These are phyloP conservation scores for Diachrysia chrysitis DNA, from an alignment of 2,888 invertebrate species.

Conservation along the genomic window DNA sequence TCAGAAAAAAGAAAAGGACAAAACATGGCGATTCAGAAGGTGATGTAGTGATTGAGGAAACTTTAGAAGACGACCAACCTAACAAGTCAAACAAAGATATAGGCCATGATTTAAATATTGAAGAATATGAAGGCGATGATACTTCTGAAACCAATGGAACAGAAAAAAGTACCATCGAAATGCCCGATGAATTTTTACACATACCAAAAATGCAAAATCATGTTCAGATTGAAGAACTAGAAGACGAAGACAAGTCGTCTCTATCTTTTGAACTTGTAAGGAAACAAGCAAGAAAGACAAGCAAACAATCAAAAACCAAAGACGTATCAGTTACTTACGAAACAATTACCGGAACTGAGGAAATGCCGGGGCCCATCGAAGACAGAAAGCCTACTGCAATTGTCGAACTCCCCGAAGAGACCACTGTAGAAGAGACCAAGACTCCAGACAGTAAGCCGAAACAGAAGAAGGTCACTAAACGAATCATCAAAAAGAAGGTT, in stretches of 20 bases:
- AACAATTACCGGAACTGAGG: constrained; percentile 51
- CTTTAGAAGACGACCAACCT: constrained; percentile 78
- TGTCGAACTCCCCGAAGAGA: constrained; percentile 23
- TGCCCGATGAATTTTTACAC: constrained; percentile 74
- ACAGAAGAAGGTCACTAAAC: too few relatives aligned
- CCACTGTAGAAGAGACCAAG: background rate
- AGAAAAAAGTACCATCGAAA: constrained; percentile 76
- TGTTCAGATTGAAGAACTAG: constrained; percentile 76
- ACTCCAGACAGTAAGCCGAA: constrained; percentile 15
- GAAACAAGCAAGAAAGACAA: constrained; percentile 45
- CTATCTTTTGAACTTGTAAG: constrained; percentile 43
- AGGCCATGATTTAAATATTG: constrained; percentile 77
- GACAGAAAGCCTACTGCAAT: background rate
- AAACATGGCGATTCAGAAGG: constrained; percentile 66
- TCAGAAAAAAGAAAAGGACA: constrained; percentile 80
- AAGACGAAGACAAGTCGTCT: constrained; percentile 64
- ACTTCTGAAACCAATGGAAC: constrained; percentile 58
- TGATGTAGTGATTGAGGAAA: constrained; percentile 88
- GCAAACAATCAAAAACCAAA: constrained; percentile 19
- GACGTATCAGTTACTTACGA: constrained; percentile 43
- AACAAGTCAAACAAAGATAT: constrained; percentile 45
- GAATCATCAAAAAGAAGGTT: constrained; percentile 30
- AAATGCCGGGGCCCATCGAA: constrained; percentile 19
- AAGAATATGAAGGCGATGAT: constrained; percentile 78
- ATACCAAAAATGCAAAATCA: constrained; percentile 73